These are phyloP conservation scores for Paraescarpia echinospica DNA, from an alignment of 1,140 invertebrate species.

Conservation along the genomic window DNA sequence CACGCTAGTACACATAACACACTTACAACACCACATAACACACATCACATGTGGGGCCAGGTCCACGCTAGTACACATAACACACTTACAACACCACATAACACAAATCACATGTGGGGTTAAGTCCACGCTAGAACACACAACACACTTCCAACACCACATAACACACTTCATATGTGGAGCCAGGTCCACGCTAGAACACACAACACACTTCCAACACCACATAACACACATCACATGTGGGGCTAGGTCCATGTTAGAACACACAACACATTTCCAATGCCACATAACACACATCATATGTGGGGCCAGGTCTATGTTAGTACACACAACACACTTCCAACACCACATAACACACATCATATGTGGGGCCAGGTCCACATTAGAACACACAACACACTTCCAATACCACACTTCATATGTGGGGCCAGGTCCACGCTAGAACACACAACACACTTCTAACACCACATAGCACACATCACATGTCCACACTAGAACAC, in stretches of 20 bases:
- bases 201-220: conserved; percentile 10
- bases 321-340: conserved; percentile 31
- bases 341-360: conserved; percentile 26
- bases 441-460: conserved; percentile 22
- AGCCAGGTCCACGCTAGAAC: conserved; percentile 53
- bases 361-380: conserved; percentile 55
- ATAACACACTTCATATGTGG: conserved; percentile 41
- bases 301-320: conserved; percentile 55
- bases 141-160: conserved; percentile 14
- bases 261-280: conserved; percentile 18
- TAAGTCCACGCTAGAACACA: conserved; percentile 49
- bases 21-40: neutral
- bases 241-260: conserved; percentile 55
- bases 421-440: conserved; percentile 56
- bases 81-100: neutral
- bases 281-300: conserved; percentile 35
- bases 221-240: conserved; percentile 40
- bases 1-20: conserved; percentile 42
- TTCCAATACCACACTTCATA: conserved; percentile 31
- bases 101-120: conserved; percentile 45
- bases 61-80: neutral
- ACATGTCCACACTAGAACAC: too few relatives aligned
- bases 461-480: too few relatives aligned
- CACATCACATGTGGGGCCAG: too few relatives aligned
- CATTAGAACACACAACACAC: conserved; percentile 39